Evolutionary conservation across 1,140 invertebrate species (phyloP).

Genomic region (Pseudomyrmex gracilis): DNA sequence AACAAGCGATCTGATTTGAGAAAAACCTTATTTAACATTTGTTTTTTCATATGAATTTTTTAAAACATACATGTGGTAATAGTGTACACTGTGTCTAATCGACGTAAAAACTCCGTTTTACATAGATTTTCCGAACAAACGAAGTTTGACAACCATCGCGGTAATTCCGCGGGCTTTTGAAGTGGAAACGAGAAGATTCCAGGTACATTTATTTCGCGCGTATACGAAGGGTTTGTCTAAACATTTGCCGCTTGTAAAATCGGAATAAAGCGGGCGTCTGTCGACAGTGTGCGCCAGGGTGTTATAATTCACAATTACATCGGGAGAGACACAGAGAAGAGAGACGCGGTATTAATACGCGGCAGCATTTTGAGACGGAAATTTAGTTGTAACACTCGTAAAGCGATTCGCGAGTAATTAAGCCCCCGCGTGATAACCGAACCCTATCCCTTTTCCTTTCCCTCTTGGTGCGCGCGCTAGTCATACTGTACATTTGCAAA

Average conservation of each 20-base stretch:
- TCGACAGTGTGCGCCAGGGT: background rate
- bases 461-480: background rate
- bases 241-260: conserved; percentile 24
- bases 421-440: conserved; percentile 19
- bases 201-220: conserved; percentile 16
- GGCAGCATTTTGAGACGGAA: conserved; percentile 28
- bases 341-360: background rate
- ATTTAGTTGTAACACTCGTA: conserved; percentile 36
- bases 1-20: too few species aligned
- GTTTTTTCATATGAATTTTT: background rate
- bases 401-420: conserved; percentile 49
- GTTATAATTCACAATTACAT: conserved; percentile 34
- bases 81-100: background rate
- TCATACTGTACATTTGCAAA: conserved; percentile 33
- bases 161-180: background rate
- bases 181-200: background rate
- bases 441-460: background rate
- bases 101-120: background rate
- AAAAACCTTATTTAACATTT: too few species aligned
- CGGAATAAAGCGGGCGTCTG: background rate
- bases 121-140: background rate
- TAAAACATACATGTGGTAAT: background rate
- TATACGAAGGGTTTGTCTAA: background rate
- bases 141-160: background rate
- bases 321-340: background rate